A percentile compares a stretch with the other conserved stretches of the same genome.
These are phyloP conservation scores for Malurus alboscapulatus DNA, from an alignment of 2,113 vertebrate genomes.

Conservation along the genomic window DNA sequence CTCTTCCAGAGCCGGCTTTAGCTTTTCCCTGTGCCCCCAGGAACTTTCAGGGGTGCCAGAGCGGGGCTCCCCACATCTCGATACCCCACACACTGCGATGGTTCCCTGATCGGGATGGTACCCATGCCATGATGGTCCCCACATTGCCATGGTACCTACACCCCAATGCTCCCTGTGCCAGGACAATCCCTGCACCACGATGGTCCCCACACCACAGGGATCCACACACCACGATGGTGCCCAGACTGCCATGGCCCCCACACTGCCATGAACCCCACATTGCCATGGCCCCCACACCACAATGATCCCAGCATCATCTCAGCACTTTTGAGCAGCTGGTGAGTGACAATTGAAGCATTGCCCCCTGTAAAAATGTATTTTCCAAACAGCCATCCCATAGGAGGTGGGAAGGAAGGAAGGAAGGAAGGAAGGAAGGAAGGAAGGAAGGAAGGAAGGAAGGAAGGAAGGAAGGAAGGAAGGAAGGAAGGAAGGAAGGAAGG, in stretches of 20 bases:
- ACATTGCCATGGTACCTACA: rapidly evolving
- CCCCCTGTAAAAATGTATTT: rapidly evolving
- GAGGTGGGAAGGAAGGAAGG: neutral
- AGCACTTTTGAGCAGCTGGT: neutral
- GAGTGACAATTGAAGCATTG: neutral
- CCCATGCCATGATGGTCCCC: rapidly evolving
- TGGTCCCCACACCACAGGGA: too few relatives aligned
- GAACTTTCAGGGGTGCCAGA: rapidly evolving
- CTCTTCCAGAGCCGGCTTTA: neutral
- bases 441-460: neutral
- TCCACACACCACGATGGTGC: too few relatives aligned
- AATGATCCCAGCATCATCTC: rapidly evolving
- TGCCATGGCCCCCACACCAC: too few relatives aligned
- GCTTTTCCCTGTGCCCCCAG: neutral
- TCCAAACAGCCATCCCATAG: neutral
- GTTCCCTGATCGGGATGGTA: rapidly evolving
- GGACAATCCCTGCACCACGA: neutral
- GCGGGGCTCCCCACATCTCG: rapidly evolving
- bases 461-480: neutral
- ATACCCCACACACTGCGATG: rapidly evolving
- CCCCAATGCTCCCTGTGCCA: rapidly evolving
- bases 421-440: neutral
- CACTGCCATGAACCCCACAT: too few relatives aligned
- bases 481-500: neutral
- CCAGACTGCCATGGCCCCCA: too few relatives aligned